Conservation (phyloP, 2,113 vertebrate genomes). For the Hipposideros armiger region DNA sequence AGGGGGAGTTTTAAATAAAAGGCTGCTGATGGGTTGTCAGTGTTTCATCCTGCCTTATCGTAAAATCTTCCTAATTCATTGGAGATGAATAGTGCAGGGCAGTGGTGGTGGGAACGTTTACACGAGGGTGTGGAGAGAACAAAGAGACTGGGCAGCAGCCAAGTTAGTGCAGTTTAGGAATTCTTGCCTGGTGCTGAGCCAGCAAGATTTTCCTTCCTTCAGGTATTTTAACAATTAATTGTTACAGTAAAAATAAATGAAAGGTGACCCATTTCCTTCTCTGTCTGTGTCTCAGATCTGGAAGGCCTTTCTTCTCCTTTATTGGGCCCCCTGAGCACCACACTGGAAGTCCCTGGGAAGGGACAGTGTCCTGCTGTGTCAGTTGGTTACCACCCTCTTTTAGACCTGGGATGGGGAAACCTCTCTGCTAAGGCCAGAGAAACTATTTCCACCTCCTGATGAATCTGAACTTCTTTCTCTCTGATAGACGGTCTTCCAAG, state of each 20-base stretch:
- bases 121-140: not conserved
- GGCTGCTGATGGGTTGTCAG: not conserved
- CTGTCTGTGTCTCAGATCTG: not conserved
- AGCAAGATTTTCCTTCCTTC: conserved; percentile 29
- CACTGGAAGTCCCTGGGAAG: not conserved
- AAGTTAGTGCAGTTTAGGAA: not conserved
- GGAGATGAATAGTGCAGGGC: not conserved
- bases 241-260: conserved; percentile 26
- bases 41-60: not conserved
- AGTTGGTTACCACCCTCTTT: not conserved
- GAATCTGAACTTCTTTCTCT: not conserved
- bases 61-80: not conserved
- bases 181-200: not conserved
- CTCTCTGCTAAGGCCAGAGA: not conserved
- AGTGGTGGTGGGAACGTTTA: not conserved
- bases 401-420: not conserved
- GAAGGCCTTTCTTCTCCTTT: not conserved
- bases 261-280: not conserved
- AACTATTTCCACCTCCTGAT: not conserved
- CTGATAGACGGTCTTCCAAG: not conserved
- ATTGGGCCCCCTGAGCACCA: not conserved
- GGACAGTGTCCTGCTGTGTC: not conserved
- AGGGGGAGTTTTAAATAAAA: not conserved
- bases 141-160: not conserved
- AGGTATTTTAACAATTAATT: not conserved